Evolutionary conservation across 1,140 invertebrate genomes (phyloP).

Genomic region (Ganaspis sp.): DNA sequence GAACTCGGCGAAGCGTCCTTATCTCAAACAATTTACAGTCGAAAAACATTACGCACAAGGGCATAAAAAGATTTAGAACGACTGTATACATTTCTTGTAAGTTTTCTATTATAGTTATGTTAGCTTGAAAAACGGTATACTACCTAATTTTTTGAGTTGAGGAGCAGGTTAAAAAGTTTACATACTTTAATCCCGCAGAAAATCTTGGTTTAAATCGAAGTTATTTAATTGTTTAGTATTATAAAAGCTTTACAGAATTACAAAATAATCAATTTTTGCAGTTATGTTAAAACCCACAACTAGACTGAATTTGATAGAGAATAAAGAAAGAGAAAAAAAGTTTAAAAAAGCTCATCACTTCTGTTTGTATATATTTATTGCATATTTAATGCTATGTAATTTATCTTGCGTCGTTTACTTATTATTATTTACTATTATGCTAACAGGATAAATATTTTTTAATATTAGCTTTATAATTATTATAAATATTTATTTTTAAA

Average conservation of each 20-base stretch:
- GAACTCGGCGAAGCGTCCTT: neutral
- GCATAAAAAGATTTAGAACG: neutral
- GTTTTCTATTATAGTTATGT: neutral
- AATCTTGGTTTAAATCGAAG: neutral
- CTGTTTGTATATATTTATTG: no score
- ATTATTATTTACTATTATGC: no score
- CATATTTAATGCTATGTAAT: no score
- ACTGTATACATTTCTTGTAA: neutral
- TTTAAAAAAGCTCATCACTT: no score
- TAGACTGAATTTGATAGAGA: neutral
- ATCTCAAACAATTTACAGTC: neutral
- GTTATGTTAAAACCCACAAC: no score
- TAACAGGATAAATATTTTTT: no score
- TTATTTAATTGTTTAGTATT: neutral
- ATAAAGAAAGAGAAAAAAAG: no score
- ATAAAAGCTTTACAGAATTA: neutral
- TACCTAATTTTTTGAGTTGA: neutral
- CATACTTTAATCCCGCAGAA: conserved; percentile 3
- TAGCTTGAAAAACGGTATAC: neutral
- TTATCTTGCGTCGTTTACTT: no score
- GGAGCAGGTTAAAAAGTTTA: neutral
- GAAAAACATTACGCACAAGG: neutral
- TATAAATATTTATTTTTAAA: no score
- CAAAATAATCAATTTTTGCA: neutral
- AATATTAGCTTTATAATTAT: no score